Base-by-base conservation (phyloP, 2,888 invertebrate genomes). In the Clunio marinus region DNA sequence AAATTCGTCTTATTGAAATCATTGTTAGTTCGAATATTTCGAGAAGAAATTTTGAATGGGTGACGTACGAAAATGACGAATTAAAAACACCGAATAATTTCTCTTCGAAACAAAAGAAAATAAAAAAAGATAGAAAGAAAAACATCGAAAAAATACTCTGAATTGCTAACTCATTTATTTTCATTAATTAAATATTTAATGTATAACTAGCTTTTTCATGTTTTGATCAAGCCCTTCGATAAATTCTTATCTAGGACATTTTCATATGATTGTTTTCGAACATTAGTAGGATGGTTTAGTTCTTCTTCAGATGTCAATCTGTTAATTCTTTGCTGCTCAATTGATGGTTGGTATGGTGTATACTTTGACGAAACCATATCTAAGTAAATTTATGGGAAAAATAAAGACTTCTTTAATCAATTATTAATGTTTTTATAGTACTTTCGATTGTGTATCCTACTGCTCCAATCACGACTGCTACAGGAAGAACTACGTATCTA, bases 241-340 rank as follows among this genome's bases (percentile, higher is more conserved):
- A 65, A 46, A 32, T 66, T 66, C 17, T 66, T 51, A 1, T 66
- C 66, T 8, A 66, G 27, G 13, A 66, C 66, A 35, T 66, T 66
- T 55, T 66, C 66, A 24, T 66, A 66, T 1, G 25, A 28, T 15
- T 17, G 27, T 7, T 24, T 51, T n/a, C 24, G 28, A 3, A 35
- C 17, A 32, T 63, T 45, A 24, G 25, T 63, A 2, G 27, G 10
- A 7, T 51, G 4, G 17, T 13, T 51, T 2, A 65, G 28, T n/a
- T 46, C 46, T 10, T 55, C 66, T 1, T 66, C 66, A 2, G 20
- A 20, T 24, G 66, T 55, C 4, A 35, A 25, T 32, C 66, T 22
- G 1, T 66, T 35, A n/a, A 13, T 55, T 20, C 66, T 17, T 20
- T 27, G 51, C 32, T 66, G 27, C 4, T 55, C 32, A 27, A 66